phyloP scores from a whole-genome alignment of 2,888 invertebrate genomes.

The Ornithoptera alexandrae region DNA sequence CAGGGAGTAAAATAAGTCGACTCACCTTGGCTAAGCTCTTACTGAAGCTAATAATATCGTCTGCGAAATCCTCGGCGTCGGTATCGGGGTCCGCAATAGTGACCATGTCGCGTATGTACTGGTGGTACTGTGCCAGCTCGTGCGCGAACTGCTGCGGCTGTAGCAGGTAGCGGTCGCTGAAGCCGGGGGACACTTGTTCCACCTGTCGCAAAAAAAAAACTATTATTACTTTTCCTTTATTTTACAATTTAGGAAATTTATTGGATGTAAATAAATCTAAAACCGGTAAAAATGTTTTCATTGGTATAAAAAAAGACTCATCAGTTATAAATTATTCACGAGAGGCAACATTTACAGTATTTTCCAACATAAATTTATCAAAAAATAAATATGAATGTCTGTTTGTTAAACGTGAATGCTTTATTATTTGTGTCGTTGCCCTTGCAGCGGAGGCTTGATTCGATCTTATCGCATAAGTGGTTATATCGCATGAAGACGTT shows the following conservation, averaged over 20 bases:
- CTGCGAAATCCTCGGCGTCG: conserved; percentile 75
- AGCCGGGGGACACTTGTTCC: conserved; percentile 83
- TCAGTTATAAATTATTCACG: too few relatives aligned
- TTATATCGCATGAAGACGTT: not conserved
- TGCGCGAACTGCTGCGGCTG: conserved; percentile 80
- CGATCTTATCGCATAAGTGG: not conserved
- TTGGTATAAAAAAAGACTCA: too few relatives aligned
- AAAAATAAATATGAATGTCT: too few relatives aligned
- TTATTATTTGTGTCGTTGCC: too few relatives aligned
- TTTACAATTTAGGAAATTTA: too few relatives aligned
- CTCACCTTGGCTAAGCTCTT: conserved; percentile 82
- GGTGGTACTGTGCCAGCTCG: conserved; percentile 81
- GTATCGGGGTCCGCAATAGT: conserved; percentile 66
- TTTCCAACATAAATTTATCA: too few relatives aligned
- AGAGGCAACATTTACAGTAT: too few relatives aligned
- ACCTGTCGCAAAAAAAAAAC: conserved; percentile 60
- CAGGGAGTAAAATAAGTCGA: not conserved
- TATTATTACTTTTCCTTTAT: too few relatives aligned
- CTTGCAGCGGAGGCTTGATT: too few relatives aligned
- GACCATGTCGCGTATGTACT: conserved; percentile 81
- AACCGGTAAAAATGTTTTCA: too few relatives aligned
- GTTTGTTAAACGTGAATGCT: too few relatives aligned
- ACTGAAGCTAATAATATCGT: conserved; percentile 81
- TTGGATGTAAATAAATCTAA: too few relatives aligned
- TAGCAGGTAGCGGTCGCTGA: conserved; percentile 83